These are phyloP conservation scores for Thryonomys swinderianus DNA, from an alignment of 2,113 vertebrate genomes.

Conservation along the genomic window DNA sequence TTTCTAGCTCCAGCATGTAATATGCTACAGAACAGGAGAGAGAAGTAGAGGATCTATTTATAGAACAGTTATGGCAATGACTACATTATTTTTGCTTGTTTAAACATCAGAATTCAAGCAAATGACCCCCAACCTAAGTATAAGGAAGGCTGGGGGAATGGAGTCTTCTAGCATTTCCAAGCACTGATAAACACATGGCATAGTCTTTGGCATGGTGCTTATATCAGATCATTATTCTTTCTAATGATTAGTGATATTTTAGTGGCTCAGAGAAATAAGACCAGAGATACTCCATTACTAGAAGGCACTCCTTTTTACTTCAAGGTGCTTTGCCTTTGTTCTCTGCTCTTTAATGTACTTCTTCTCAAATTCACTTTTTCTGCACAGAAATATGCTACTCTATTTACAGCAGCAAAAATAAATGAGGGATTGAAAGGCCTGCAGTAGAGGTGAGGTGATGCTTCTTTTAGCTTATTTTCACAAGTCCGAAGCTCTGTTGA, in stretches of 20 bases:
- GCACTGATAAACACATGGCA: not conserved
- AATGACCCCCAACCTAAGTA: not conserved
- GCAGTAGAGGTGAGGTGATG: not conserved
- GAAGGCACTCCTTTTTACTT: not conserved
- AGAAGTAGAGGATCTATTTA: not conserved
- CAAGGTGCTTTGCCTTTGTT: not conserved
- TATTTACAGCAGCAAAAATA: not conserved
- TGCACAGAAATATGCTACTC: not conserved
- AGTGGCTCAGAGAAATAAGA: not conserved
- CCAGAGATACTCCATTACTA: not conserved
- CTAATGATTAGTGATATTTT: not conserved
- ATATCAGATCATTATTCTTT: not conserved
- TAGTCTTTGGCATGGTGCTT: not conserved
- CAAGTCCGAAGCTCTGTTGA: not conserved
- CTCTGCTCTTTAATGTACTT: constrained; percentile 6
- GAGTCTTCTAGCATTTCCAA: not conserved
- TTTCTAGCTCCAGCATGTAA: not conserved
- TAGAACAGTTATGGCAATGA: not conserved
- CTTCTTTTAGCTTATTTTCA: constrained; percentile 45
- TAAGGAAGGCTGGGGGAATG: not conserved
- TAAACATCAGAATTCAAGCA: constrained; percentile 32
- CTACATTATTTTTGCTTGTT: not conserved
- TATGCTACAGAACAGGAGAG: not conserved
- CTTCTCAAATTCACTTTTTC: constrained; percentile 26
- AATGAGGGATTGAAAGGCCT: not conserved